Conservation (phyloP, 2,113 vertebrate species). For the Chlamydotis undulata region DNA sequence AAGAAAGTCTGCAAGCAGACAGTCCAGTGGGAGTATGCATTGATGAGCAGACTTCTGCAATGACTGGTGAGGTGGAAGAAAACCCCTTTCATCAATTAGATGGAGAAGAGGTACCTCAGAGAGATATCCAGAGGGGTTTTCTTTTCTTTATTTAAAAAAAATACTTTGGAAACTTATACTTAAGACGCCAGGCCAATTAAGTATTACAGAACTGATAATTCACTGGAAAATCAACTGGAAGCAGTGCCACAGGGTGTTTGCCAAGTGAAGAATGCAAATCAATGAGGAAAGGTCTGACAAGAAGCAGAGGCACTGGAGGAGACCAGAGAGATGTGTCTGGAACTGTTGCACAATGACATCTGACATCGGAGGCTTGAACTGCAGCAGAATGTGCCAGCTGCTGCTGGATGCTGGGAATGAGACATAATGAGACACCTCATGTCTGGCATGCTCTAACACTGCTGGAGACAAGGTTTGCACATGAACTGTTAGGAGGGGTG, state of each 20-base stretch:
- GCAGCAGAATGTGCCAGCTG: neutral
- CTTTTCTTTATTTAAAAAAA: neutral
- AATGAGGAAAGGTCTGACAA: neutral
- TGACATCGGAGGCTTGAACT: neutral
- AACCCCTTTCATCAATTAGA: neutral
- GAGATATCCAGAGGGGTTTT: neutral
- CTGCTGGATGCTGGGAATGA: neutral
- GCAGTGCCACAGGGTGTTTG: neutral
- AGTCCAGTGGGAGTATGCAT: neutral
- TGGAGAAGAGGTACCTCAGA: neutral
- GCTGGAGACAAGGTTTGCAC: neutral
- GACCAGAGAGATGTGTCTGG: neutral
- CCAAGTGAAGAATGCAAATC: constrained; percentile 31
- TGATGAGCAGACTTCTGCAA: neutral
- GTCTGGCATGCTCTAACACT: neutral
- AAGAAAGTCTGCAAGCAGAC: neutral
- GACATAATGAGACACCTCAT: neutral
- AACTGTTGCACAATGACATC: neutral
- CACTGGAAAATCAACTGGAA: constrained; percentile 26
- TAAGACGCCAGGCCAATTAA: neutral
- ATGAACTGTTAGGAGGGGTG: neutral
- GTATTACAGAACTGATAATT: neutral
- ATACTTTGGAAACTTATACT: neutral
- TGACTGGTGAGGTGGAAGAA: neutral
- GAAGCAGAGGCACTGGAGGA: neutral